These are phyloP conservation scores for Mactra quadrangularis DNA, from an alignment of 1,140 invertebrate genomes.

Conservation along the genomic window DNA sequence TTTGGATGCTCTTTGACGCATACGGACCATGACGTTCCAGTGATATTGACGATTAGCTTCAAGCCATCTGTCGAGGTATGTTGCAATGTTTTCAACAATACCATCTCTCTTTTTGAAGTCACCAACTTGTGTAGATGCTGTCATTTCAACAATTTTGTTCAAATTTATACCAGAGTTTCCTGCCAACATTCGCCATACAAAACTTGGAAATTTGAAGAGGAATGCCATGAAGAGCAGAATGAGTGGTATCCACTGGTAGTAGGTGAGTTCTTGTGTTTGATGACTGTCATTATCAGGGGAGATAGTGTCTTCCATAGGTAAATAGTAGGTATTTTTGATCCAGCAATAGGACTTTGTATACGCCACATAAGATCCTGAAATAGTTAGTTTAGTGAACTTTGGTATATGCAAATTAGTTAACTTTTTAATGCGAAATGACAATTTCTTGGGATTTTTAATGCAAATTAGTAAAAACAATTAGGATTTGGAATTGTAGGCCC, in stretches of 20 bases:
- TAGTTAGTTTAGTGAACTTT: too few relatives aligned
- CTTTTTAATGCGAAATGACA: too few relatives aligned
- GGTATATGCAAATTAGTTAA: too few relatives aligned
- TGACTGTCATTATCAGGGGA: slow-evolving; percentile 73
- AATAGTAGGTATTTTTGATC: slow-evolving; percentile 85
- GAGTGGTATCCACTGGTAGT: slow-evolving; percentile 83
- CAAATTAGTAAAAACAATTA: too few relatives aligned
- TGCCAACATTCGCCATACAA: slow-evolving; percentile 80
- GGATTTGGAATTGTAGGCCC: too few relatives aligned
- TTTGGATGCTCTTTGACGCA: slow-evolving; percentile 74
- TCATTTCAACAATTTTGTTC: slow-evolving; percentile 78
- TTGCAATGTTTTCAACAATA: slow-evolving; percentile 75
- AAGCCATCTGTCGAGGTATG: slow-evolving; percentile 79
- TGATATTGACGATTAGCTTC: slow-evolving; percentile 78
- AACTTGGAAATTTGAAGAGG: slow-evolving; percentile 80
- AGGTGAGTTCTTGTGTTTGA: slow-evolving; percentile 76
- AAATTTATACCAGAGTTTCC: slow-evolving; percentile 76
- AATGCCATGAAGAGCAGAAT: slow-evolving; percentile 81
- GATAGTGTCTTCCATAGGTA: slow-evolving; percentile 80
- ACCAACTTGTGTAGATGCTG: slow-evolving; percentile 73
- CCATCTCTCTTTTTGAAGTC: slow-evolving; percentile 74
- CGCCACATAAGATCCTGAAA: slow-evolving; percentile 81
- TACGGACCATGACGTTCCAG: slow-evolving; percentile 73
- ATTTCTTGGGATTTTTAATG: too few relatives aligned
- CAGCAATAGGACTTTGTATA: slow-evolving; percentile 84